phyloP scores from a whole-genome alignment of 2,113 vertebrate species.

The Lagopus muta region DNA sequence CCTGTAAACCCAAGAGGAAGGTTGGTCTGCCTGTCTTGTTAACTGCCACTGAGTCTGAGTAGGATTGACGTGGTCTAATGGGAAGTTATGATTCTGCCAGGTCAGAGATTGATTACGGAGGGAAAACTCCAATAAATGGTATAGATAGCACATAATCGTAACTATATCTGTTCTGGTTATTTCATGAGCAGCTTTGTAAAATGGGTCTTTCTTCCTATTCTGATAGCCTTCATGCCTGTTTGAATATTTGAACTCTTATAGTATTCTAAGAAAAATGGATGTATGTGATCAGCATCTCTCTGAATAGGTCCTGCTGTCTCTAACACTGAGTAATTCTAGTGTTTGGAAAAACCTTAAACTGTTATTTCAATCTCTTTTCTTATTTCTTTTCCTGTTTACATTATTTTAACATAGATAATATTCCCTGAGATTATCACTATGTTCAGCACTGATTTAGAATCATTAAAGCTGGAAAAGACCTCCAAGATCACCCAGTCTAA shows the following conservation, averaged over 20 bases:
- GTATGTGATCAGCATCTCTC: neutral
- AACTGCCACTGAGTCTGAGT: neutral
- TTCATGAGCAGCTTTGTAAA: neutral
- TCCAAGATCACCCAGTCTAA: too few relatives aligned
- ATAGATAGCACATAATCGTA: neutral
- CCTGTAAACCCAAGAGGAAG: neutral
- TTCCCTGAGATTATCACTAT: neutral
- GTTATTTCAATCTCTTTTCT: neutral
- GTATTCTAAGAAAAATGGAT: neutral
- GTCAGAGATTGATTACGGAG: neutral
- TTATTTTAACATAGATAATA: neutral
- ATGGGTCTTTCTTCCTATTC: neutral
- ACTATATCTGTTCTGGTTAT: neutral
- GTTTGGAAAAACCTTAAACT: neutral
- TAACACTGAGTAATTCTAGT: neutral
- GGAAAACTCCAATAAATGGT: neutral
- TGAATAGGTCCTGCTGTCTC: neutral
- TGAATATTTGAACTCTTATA: neutral
- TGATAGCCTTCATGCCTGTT: neutral
- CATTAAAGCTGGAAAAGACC: too few relatives aligned
- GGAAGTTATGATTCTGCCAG: neutral
- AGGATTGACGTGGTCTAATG: neutral
- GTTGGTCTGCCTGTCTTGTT: neutral
- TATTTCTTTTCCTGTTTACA: neutral
- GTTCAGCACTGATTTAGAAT: neutral